Conservation (phyloP, 2,113 vertebrate genomes). For the Cyprinodon tularosa region DNA sequence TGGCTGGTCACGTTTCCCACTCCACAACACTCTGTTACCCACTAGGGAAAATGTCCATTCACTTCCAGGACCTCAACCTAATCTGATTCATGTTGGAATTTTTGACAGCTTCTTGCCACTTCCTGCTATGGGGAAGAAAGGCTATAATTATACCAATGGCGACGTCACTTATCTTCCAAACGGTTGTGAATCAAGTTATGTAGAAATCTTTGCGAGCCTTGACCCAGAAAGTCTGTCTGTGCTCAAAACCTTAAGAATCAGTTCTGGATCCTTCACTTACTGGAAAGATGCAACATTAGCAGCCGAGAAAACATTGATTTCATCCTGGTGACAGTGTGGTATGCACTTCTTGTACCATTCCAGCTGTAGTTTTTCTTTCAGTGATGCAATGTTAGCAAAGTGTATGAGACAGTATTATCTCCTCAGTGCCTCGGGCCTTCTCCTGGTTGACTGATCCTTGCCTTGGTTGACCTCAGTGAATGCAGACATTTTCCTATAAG, state of each 20-base stretch:
- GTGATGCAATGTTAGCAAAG: conserved; percentile 24
- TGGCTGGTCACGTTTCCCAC: conserved; percentile 63
- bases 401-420: conserved; percentile 42
- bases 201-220: conserved; percentile 25
- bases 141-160: conserved; percentile 51
- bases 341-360: not conserved
- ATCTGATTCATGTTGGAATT: conserved; percentile 66
- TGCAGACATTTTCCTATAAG: conserved; percentile 57
- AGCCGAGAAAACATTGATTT: conserved; percentile 19
- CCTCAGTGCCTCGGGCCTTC: conserved; percentile 34
- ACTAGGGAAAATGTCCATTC: conserved; percentile 50
- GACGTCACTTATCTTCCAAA: conserved; percentile 44
- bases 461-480: conserved; percentile 57
- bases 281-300: conserved; percentile 33
- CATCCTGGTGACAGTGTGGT: conserved; percentile 20
- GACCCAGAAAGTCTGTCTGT: not conserved
- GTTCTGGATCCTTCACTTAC: conserved; percentile 26
- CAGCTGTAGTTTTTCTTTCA: conserved; percentile 9
- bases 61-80: conserved; percentile 43
- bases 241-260: conserved; percentile 2
- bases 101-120: conserved; percentile 58
- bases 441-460: conserved; percentile 66
- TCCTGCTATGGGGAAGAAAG: conserved; percentile 47
- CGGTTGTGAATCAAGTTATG: conserved; percentile 16
- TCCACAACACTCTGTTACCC: conserved; percentile 25